Conservation (phyloP, 2,888 invertebrate genomes). For the Athripsodes cinereus region DNA sequence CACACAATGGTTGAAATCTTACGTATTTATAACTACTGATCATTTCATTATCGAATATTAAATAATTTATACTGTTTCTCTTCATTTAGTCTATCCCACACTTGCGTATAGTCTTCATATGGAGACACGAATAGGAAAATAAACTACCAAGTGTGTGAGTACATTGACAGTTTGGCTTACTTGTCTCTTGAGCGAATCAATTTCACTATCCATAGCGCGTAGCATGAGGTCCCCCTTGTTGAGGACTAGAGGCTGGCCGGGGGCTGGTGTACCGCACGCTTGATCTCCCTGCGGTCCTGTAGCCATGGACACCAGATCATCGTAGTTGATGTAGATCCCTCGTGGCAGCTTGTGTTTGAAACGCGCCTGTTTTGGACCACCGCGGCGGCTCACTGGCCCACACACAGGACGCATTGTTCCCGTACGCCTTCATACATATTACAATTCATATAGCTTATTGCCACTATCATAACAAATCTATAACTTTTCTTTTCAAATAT, state of each 20-base stretch:
- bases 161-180: conserved; percentile 61
- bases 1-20: no score
- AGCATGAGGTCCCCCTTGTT: conserved; percentile 79
- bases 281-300: conserved; percentile 52
- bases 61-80: no score
- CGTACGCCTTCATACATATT: conserved; percentile 56
- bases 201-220: conserved; percentile 88
- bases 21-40: no score
- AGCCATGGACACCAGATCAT: conserved; percentile 90
- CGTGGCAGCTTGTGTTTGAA: conserved; percentile 86
- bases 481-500: no score
- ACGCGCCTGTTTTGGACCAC: conserved; percentile 48
- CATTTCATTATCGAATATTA: no score
- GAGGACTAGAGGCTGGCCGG: conserved; percentile 43
- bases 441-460: conserved; percentile 1
- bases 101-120: background rate
- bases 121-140: no score
- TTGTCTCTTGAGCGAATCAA: conserved; percentile 92
- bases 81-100: no score
- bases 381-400: conserved; percentile 56
- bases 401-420: conserved; percentile 75
- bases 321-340: conserved; percentile 97
- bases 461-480: background rate
- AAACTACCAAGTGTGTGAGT: background rate
- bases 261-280: conserved; percentile 5